phyloP scores from a whole-genome alignment of 2,113 vertebrate species.

The Pterocles gutturalis region DNA sequence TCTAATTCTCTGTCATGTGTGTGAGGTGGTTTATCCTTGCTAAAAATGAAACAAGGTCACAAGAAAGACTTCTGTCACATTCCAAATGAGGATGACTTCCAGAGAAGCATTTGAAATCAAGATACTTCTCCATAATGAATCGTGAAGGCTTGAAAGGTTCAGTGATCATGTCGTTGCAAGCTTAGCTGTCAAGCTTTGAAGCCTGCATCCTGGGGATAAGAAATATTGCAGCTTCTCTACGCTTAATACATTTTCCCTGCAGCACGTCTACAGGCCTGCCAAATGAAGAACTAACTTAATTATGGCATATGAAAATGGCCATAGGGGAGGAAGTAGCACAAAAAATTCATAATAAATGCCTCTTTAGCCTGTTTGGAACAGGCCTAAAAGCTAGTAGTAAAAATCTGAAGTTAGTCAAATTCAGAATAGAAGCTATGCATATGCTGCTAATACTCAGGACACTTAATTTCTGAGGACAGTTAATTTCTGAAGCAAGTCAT shows the following conservation, averaged over 20 bases:
- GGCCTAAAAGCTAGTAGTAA: neutral
- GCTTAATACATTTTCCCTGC: neutral
- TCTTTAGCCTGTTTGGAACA: neutral
- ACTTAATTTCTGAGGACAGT: neutral
- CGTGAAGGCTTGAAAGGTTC: neutral
- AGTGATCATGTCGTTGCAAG: neutral
- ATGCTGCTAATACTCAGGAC: neutral
- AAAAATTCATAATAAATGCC: neutral
- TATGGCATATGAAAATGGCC: neutral
- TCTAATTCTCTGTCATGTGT: neutral
- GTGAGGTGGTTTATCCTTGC: neutral
- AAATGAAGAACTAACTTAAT: slow-evolving; percentile 15
- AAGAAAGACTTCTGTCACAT: neutral
- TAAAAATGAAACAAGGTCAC: neutral
- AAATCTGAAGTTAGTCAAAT: neutral
- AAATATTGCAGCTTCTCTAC: neutral
- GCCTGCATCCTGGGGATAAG: neutral
- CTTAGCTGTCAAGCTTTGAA: neutral
- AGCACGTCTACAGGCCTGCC: neutral
- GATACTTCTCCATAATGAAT: neutral
- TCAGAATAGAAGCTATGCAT: neutral
- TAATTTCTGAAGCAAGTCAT: neutral
- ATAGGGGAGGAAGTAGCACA: neutral
- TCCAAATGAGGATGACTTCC: neutral
- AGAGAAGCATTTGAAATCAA: neutral